Base-by-base conservation (phyloP, 1,140 invertebrate species). In the Cheumatopsyche charites region DNA sequence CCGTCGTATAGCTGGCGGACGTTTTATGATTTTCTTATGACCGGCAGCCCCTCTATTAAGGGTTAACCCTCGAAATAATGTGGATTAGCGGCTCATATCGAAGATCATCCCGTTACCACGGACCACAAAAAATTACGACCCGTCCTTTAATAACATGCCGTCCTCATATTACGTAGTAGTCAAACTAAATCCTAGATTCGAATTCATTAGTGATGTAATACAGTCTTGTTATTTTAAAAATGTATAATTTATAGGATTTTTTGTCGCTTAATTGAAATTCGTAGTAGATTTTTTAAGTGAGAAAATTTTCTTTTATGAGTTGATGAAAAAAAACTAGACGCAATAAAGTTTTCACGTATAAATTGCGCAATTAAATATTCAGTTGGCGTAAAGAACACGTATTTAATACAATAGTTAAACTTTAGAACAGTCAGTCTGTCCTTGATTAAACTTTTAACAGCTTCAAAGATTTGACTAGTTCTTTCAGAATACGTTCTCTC, bases 21-120 rank as follows among this genome's bases (percentile, higher is more conserved):
- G 43, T 66, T 66, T 66, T 66, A 66, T 47, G 63, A 66, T 66
- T 66, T 66, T 66, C 63, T 66, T 66, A 66, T 66, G n/a, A 41
- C 43, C 15, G 36, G 21, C 15, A 17, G 43, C 15, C 7, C 23
- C 43, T 47, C 43, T 66, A 66, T 66, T 66, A 66, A 66, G 63
- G 29, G 63, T 66, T 66, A 47, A 47, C 63, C 63, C 63, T 66
- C 43, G 13, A 66, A 42, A 66, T 66, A 66, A 66, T 66, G 41
- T 15, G 63, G 63, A 66, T 66, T 66, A 66, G 63, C 63, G 21
- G 63, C 63, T 66, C 63, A 66, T 66, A 66, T 66, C 41, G 43
- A 66, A 47, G 42, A 66, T 66, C 42, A 47, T 66, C 43, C 43
- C 43, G 36, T 66, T 43, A 47, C 63, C 19, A 66, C 15, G 58